Evolutionary conservation across 2,113 vertebrate genomes (phyloP).

Genomic region (Excalfactoria chinensis): DNA sequence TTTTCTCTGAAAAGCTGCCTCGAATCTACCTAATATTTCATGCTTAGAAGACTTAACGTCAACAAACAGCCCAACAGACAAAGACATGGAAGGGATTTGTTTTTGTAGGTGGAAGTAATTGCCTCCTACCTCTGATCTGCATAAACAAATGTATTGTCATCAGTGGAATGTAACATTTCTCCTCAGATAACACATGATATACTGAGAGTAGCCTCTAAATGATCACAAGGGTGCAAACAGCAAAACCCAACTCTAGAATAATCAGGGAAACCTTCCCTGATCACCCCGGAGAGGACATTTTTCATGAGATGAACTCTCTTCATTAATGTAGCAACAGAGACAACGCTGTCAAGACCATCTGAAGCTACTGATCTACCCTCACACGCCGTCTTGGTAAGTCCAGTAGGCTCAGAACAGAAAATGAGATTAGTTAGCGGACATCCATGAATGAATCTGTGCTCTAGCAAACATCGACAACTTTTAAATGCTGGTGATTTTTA

Average conservation of each 20-base stretch:
- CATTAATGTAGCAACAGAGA: background rate
- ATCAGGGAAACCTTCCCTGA: background rate
- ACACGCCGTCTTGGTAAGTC: background rate
- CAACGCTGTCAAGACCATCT: background rate
- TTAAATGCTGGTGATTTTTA: background rate
- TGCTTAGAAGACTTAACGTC: background rate
- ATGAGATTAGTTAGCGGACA: background rate
- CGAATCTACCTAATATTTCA: background rate
- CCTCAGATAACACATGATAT: background rate
- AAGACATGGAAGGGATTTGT: background rate
- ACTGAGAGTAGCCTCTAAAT: background rate
- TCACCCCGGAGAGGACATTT: background rate
- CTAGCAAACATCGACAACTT: background rate
- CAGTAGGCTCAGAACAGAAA: background rate
- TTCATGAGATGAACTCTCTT: background rate
- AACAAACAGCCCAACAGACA: background rate
- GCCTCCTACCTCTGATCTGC: background rate
- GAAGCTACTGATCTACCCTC: background rate
- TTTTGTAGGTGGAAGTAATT: background rate
- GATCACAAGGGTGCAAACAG: background rate
- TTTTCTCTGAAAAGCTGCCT: background rate
- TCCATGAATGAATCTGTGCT: background rate
- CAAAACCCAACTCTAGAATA: background rate
- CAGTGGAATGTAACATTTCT: background rate
- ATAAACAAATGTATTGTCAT: background rate